phyloP scores from a whole-genome alignment of 2,888 invertebrate species.

The Drosophila meridionalis region DNA sequence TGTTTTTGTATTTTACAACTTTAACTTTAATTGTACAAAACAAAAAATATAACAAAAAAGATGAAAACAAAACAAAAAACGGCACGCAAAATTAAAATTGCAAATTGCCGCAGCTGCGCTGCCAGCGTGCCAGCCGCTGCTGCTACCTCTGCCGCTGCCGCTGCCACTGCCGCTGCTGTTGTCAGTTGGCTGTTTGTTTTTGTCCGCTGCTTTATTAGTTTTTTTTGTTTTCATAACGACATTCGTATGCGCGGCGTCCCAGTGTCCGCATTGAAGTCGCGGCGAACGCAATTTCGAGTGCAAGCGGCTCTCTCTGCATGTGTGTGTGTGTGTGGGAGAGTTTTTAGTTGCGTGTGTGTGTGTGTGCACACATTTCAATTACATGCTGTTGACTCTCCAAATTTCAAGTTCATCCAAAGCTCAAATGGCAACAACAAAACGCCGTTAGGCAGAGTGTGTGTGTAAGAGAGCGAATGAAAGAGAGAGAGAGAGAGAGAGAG shows the following conservation, averaged over 20 bases:
- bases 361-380: conserved; percentile 46
- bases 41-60: conserved; percentile 7
- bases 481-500: conserved; percentile 1
- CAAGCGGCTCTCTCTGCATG: conserved; percentile 13
- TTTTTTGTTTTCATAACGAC: conserved; percentile 80
- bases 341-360: conserved; percentile 13
- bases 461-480: not conserved
- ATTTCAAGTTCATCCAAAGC: conserved; percentile 77
- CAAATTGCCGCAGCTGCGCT: conserved; percentile 54
- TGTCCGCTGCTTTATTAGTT: conserved; percentile 77
- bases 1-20: conserved; percentile 52
- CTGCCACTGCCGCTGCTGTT: conserved; percentile 5
- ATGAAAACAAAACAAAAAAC: conserved; percentile 9
- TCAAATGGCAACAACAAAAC: conserved; percentile 34
- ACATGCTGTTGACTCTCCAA: conserved; percentile 67
- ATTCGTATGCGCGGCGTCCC: conserved; percentile 68
- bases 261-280: conserved; percentile 50
- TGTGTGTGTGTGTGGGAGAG: conserved; percentile 13
- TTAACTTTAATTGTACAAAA: conserved; percentile 66
- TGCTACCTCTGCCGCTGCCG: conserved; percentile 15
- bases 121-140: conserved; percentile 26
- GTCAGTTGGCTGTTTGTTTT: conserved; percentile 64
- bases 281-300: conserved; percentile 34
- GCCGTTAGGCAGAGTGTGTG: not conserved
- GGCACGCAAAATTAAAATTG: conserved; percentile 70